Percentiles rank a stretch among this genome's conserved stretches.
These are phyloP conservation scores for Eristalinus sepulchralis DNA, from an alignment of 2,888 invertebrate genomes.

Conservation along the genomic window DNA sequence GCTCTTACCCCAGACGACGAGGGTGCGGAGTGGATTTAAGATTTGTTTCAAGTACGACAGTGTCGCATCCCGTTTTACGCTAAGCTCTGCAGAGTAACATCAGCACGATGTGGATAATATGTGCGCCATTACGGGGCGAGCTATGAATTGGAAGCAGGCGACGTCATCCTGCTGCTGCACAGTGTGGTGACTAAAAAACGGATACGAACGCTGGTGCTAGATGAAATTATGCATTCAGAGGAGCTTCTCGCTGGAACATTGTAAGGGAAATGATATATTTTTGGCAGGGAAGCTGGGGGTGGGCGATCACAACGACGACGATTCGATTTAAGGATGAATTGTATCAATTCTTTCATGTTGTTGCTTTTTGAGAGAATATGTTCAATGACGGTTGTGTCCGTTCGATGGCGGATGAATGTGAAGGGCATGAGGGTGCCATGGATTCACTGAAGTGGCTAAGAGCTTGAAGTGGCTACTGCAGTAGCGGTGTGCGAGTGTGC, in stretches of 20 bases:
- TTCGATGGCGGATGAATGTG: background rate
- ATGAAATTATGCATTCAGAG: constrained; percentile 42
- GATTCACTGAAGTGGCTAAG: background rate
- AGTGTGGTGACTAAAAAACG: constrained; percentile 11
- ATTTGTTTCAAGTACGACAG: constrained; percentile 67
- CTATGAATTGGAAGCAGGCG: constrained; percentile 34
- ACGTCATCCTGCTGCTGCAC: constrained; percentile 4
- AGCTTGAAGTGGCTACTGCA: background rate
- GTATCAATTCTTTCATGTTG: background rate
- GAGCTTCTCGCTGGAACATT: constrained; percentile 4
- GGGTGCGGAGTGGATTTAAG: constrained; percentile 57
- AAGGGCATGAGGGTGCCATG: background rate
- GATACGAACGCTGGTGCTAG: constrained; percentile 1
- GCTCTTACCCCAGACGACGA: constrained; percentile 56
- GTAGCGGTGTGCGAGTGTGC: background rate
- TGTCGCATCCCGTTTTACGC: constrained; percentile 65
- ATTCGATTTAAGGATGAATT: background rate
- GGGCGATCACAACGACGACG: background rate
- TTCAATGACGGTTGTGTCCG: background rate
- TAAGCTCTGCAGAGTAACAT: constrained; percentile 55
- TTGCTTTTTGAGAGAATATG: background rate
- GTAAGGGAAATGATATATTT: background rate
- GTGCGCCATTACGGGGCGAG: constrained; percentile 40
- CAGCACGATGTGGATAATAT: constrained; percentile 47
- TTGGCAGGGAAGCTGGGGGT: background rate